Percentiles rank a stretch among this genome's conserved stretches.
Evolutionary conservation across 2,888 invertebrate species (phyloP).

Genomic region (Drosophila sordidula): DNA sequence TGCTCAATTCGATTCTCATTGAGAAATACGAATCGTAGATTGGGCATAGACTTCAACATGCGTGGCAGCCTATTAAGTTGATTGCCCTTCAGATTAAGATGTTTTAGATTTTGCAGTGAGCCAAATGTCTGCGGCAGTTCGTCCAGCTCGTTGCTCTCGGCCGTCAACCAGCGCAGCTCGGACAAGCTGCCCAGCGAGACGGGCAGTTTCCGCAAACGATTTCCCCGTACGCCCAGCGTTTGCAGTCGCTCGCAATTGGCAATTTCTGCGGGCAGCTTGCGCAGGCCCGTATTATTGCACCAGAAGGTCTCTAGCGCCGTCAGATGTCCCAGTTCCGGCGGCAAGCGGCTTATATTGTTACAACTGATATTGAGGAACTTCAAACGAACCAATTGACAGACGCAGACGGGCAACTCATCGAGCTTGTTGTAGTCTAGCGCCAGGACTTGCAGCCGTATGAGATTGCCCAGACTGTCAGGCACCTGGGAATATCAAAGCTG

Average conservation of each 20-base stretch:
- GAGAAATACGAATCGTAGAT: conserved; percentile 86
- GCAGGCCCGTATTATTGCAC: conserved; percentile 88
- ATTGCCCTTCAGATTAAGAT: conserved; percentile 88
- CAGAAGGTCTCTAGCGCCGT: conserved; percentile 88
- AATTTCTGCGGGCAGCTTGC: conserved; percentile 87
- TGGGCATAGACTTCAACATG: conserved; percentile 84
- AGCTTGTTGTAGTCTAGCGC: conserved; percentile 89
- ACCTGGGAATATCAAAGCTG: conserved; percentile 64
- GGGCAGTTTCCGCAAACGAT: conserved; percentile 87
- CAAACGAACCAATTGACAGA: conserved; percentile 87
- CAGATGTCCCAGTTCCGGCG: conserved; percentile 87
- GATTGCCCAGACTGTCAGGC: conserved; percentile 86
- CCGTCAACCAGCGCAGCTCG: conserved; percentile 88
- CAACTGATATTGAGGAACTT: conserved; percentile 89
- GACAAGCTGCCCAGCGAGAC: conserved; percentile 87
- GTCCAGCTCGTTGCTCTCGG: conserved; percentile 88
- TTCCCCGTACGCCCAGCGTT: conserved; percentile 89
- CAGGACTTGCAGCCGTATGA: conserved; percentile 87
- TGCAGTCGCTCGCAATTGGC: conserved; percentile 87
- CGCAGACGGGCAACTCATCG: conserved; percentile 87
- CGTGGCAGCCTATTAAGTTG: conserved; percentile 86
- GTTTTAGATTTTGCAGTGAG: conserved; percentile 86
- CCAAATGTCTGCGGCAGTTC: conserved; percentile 86
- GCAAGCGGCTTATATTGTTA: conserved; percentile 87
- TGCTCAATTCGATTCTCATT: conserved; percentile 85